phyloP scores from a whole-genome alignment of 2,113 vertebrate genomes.

The Serilophus lunatus region DNA sequence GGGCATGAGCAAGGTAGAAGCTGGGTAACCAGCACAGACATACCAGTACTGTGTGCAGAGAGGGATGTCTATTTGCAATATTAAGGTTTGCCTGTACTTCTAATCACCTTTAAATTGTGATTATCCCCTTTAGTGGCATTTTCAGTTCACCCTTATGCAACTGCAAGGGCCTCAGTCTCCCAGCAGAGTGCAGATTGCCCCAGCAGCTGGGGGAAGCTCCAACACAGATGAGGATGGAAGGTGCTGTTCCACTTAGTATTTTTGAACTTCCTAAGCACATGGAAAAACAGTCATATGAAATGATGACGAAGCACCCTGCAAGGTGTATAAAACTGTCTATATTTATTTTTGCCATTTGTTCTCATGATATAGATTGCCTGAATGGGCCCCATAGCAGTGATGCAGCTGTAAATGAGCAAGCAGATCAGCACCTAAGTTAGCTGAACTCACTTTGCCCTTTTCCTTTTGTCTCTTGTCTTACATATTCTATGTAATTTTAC shows the following conservation, averaged over 20 bases:
- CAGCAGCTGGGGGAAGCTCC: background rate
- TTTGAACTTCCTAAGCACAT: background rate
- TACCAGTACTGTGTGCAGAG: background rate
- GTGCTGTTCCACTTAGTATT: background rate
- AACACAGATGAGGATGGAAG: background rate
- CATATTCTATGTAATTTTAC: background rate
- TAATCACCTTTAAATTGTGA: background rate
- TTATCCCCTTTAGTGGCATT: background rate
- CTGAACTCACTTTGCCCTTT: background rate
- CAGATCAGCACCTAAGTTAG: background rate
- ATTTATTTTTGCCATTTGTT: slow-evolving; percentile 19
- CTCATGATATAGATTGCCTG: background rate
- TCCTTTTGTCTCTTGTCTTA: background rate
- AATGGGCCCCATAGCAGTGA: background rate
- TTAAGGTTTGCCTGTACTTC: background rate
- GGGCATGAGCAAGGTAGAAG: background rate
- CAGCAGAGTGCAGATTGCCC: background rate
- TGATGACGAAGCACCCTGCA: slow-evolving; percentile 16
- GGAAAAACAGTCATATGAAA: background rate
- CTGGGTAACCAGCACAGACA: background rate
- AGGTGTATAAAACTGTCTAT: slow-evolving; percentile 21
- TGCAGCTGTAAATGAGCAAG: background rate
- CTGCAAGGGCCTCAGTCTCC: background rate
- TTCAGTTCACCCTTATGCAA: background rate
- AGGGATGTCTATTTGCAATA: background rate